Conservation (phyloP, 2,888 invertebrate genomes). For the Acleris literana region DNA sequence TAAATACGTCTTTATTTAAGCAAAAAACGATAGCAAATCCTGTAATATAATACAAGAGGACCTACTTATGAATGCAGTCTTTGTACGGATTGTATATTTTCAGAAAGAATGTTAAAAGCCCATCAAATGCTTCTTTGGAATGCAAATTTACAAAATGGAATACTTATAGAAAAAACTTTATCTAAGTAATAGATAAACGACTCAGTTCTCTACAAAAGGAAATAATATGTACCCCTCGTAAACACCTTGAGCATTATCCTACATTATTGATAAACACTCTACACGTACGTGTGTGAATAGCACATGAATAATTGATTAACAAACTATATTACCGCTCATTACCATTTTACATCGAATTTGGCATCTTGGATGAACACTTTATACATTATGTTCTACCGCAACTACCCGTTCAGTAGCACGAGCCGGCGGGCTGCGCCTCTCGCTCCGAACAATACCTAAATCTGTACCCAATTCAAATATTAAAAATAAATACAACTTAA, state of each 20-base stretch:
- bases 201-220: slow-evolving; percentile 59
- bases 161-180: slow-evolving; percentile 51
- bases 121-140: slow-evolving; percentile 56
- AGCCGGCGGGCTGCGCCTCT: not conserved
- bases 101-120: slow-evolving; percentile 65
- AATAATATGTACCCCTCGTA: slow-evolving; percentile 68
- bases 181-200: slow-evolving; percentile 58
- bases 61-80: slow-evolving; percentile 75
- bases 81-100: slow-evolving; percentile 68
- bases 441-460: slow-evolving; percentile 10
- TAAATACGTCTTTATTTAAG: slow-evolving; percentile 58
- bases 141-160: slow-evolving; percentile 69
- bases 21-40: slow-evolving; percentile 64
- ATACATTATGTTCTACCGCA: slow-evolving; percentile 42
- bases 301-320: slow-evolving; percentile 71
- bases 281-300: slow-evolving; percentile 61
- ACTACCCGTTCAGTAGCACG: slow-evolving; percentile 3
- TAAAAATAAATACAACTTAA: slow-evolving; percentile 32
- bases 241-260: slow-evolving; percentile 81
- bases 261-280: slow-evolving; percentile 76
- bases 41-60: slow-evolving; percentile 60
- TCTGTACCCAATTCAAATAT: slow-evolving; percentile 14
- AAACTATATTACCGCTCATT: slow-evolving; percentile 65
- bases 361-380: slow-evolving; percentile 80
- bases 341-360: slow-evolving; percentile 75